These are phyloP conservation scores for Alfaro cultratus DNA, from an alignment of 2,797 vertebrate species.

Conservation along the genomic window DNA sequence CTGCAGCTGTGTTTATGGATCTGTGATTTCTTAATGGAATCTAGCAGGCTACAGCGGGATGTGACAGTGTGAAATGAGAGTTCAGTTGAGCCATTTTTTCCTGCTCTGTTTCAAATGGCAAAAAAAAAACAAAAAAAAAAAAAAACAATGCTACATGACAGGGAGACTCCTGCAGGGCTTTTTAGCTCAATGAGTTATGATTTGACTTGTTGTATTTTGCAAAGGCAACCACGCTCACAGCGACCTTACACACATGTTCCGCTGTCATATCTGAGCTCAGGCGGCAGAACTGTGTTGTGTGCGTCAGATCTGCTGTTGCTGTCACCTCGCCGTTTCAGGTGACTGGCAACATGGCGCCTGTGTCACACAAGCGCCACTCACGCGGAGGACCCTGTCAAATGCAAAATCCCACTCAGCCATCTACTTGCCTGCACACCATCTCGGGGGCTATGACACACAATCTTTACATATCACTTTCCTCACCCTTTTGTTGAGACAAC, in stretches of 20 bases:
- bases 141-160: constrained; percentile 54
- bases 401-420: constrained; percentile 46
- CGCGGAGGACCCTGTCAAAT: constrained; percentile 60
- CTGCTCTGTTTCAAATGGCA: constrained; percentile 60
- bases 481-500: constrained; percentile 54
- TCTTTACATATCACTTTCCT: constrained; percentile 56
- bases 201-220: constrained; percentile 70
- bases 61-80: constrained; percentile 72
- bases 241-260: constrained; percentile 30
- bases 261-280: constrained; percentile 40
- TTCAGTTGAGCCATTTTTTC: constrained; percentile 65
- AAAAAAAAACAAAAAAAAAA: constrained; percentile 16
- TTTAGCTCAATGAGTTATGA: constrained; percentile 70
- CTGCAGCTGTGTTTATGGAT: constrained; percentile 56
- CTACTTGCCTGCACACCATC: constrained; percentile 46
- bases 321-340: constrained; percentile 76
- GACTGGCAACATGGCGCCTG: constrained; percentile 69
- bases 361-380: constrained; percentile 53
- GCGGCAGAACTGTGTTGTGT: constrained; percentile 36
- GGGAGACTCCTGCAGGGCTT: constrained; percentile 53
- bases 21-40: constrained; percentile 69
- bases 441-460: constrained; percentile 45
- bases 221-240: constrained; percentile 42
- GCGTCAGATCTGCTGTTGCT: constrained; percentile 55
- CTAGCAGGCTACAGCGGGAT: constrained; percentile 55